phyloP scores from a whole-genome alignment of 2,888 invertebrate genomes.

The Plagodis dolabraria region DNA sequence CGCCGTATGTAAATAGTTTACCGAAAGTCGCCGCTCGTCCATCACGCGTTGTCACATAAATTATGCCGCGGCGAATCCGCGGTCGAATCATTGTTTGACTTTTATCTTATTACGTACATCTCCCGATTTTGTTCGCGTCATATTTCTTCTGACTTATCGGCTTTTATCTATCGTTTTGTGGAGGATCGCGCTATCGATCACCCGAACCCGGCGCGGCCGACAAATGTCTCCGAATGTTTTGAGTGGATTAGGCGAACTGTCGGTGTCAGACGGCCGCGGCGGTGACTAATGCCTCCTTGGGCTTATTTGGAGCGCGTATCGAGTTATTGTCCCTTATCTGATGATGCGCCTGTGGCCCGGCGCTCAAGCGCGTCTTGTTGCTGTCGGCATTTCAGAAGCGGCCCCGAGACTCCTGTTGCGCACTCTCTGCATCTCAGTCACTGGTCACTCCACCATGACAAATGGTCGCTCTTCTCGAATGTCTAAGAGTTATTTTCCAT shows the following conservation, averaged over 20 bases:
- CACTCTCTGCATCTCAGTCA: constrained; percentile 45
- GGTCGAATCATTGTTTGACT: constrained; percentile 85
- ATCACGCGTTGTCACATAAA: constrained; percentile 85
- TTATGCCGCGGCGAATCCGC: constrained; percentile 85
- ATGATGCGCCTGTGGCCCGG: constrained; percentile 57
- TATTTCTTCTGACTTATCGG: constrained; percentile 84
- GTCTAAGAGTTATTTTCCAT: constrained; percentile 71
- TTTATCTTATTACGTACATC: constrained; percentile 85
- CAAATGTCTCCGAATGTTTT: constrained; percentile 83
- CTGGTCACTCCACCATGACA: constrained; percentile 57
- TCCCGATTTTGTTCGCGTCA: constrained; percentile 85
- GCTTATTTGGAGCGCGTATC: constrained; percentile 79
- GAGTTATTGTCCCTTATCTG: constrained; percentile 81
- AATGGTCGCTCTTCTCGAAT: constrained; percentile 69
- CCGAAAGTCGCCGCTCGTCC: constrained; percentile 85
- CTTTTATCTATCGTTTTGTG: constrained; percentile 84
- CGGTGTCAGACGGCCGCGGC: constrained; percentile 63
- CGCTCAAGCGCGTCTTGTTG: constrained; percentile 34
- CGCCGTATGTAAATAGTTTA: constrained; percentile 85
- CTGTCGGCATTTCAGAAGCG: constrained; percentile 38
- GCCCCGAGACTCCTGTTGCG: constrained; percentile 32
- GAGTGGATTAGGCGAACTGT: constrained; percentile 81
- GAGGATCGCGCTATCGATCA: constrained; percentile 83
- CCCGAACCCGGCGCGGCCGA: constrained; percentile 73
- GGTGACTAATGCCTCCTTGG: constrained; percentile 72